These are phyloP conservation scores for Diabrotica undecimpunctata DNA, from an alignment of 1,140 invertebrate genomes.

Conservation along the genomic window DNA sequence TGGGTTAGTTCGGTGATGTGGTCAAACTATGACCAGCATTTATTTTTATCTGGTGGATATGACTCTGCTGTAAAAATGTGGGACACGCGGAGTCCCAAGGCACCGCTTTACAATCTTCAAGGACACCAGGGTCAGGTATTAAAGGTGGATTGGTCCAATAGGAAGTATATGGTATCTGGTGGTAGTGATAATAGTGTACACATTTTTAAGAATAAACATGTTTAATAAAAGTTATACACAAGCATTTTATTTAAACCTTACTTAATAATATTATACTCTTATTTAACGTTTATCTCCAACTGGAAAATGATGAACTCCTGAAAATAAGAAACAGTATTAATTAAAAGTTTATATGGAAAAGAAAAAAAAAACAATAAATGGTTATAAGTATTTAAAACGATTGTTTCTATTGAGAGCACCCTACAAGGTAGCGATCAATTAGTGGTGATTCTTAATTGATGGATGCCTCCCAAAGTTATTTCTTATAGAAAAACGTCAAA, in stretches of 20 bases:
- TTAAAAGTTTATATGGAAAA: not conserved
- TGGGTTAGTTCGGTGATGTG: conserved; percentile 86
- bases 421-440: too few relatives aligned
- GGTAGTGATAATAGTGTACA: conserved; percentile 91
- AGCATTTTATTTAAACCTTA: not conserved
- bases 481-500: too few relatives aligned
- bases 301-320: conserved; percentile 44
- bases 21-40: conserved; percentile 78
- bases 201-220: conserved; percentile 69
- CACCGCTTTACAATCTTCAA: conserved; percentile 86
- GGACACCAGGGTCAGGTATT: conserved; percentile 95
- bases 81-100: conserved; percentile 90
- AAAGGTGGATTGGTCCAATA: conserved; percentile 90
- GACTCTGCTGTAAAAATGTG: conserved; percentile 91
- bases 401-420: too few relatives aligned
- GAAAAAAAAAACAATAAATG: too few relatives aligned
- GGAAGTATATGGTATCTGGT: conserved; percentile 82
- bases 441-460: too few relatives aligned
- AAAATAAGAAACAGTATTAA: conserved; percentile 26
- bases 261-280: not conserved
- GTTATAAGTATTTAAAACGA: too few relatives aligned
- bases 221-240: conserved; percentile 20
- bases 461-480: too few relatives aligned
- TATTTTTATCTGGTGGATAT: conserved; percentile 91
- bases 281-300: conserved; percentile 37